These are phyloP conservation scores for Rhineura floridana DNA, from an alignment of 2,113 vertebrate genomes.

Conservation along the genomic window DNA sequence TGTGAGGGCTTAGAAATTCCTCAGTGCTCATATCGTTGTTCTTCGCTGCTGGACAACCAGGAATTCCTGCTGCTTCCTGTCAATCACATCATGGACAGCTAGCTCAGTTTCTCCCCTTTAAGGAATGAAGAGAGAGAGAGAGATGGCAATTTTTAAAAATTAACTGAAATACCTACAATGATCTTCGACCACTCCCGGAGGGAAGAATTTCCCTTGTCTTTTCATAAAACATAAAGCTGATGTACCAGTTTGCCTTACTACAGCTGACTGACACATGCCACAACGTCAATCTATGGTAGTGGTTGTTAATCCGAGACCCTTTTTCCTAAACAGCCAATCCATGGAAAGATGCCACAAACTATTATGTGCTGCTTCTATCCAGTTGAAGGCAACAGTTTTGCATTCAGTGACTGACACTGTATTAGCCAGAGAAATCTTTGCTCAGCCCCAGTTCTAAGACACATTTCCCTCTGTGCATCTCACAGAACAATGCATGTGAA, in stretches of 20 bases:
- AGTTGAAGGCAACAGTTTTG: not conserved
- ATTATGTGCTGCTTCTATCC: not conserved
- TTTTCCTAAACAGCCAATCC: not conserved
- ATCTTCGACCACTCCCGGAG: not conserved
- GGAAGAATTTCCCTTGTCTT: not conserved
- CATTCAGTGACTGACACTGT: not conserved
- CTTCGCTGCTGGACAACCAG: constrained; percentile 52
- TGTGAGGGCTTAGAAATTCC: constrained; percentile 58
- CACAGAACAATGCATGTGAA: not conserved
- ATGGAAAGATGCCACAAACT: not conserved
- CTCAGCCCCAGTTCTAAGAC: not conserved
- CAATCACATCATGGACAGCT: constrained; percentile 41
- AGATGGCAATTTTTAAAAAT: not conserved
- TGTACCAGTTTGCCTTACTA: not conserved
- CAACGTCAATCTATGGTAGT: not conserved
- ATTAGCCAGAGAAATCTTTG: not conserved
- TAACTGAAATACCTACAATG: not conserved
- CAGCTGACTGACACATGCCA: not conserved
- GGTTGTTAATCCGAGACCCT: not conserved
- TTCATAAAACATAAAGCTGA: not conserved
- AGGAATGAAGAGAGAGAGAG: not conserved
- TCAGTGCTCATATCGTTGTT: constrained; percentile 49
- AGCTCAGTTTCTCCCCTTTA: not conserved
- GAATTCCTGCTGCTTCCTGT: constrained; percentile 40
- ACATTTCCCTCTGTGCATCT: not conserved